Conservation (phyloP, 2,113 vertebrate genomes). For the Pungitius pungitius region DNA sequence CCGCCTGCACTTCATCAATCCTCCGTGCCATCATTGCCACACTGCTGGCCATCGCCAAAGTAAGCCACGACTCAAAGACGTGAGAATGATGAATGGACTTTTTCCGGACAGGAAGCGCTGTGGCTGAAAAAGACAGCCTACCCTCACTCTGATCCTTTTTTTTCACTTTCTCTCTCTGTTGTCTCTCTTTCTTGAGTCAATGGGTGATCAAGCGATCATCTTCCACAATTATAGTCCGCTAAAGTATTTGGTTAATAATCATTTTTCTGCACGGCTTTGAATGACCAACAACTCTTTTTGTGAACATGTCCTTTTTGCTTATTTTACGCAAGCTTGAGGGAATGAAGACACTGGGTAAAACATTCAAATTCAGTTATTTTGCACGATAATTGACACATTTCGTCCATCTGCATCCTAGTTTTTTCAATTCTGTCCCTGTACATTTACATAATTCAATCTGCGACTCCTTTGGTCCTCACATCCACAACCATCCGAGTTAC, state of each 20-base stretch:
- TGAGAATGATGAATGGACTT: conserved; percentile 83
- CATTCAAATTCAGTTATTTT: neutral
- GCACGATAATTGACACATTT: neutral
- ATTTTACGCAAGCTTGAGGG: neutral
- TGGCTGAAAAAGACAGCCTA: conserved; percentile 73
- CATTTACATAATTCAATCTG: conserved; percentile 20
- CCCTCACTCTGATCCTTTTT: conserved; percentile 73
- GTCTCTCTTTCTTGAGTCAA: conserved; percentile 48
- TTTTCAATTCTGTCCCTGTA: conserved; percentile 11
- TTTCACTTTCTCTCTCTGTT: conserved; percentile 68
- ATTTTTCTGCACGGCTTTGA: conserved; percentile 4
- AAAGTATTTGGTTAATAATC: conserved; percentile 16
- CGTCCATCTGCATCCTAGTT: neutral
- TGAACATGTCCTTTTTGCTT: neutral
- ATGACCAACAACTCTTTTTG: conserved; percentile 3
- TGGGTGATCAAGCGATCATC: conserved; percentile 36
- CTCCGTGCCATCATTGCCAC: conserved; percentile 79
- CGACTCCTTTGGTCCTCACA: conserved; percentile 3
- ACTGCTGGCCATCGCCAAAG: conserved; percentile 76
- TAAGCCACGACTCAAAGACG: conserved; percentile 76
- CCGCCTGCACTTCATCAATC: conserved; percentile 80
- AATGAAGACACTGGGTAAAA: neutral
- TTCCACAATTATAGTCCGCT: conserved; percentile 32
- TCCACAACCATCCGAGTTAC: conserved; percentile 34
- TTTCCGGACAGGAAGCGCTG: conserved; percentile 77